These are phyloP conservation scores for Gymnogyps californianus DNA, from an alignment of 2,113 vertebrate species.

Conservation along the genomic window DNA sequence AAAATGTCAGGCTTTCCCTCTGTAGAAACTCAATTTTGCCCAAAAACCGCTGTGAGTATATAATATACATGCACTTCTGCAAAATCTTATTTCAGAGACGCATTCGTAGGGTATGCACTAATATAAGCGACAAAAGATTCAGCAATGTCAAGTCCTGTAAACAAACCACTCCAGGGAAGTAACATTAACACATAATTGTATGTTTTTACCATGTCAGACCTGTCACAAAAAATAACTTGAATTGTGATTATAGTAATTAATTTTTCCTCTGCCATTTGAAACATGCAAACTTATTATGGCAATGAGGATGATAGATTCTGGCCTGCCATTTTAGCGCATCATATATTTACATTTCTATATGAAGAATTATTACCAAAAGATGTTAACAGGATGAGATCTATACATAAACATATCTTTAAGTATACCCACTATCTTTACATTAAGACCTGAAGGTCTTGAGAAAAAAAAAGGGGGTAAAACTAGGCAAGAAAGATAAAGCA, in stretches of 20 bases:
- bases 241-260: constrained; percentile 47
- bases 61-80: neutral
- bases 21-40: neutral
- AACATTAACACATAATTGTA: constrained; percentile 56
- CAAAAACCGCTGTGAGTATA: neutral
- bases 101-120: neutral
- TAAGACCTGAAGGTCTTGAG: neutral
- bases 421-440: neutral
- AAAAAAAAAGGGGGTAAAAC: neutral
- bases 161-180: constrained; percentile 35
- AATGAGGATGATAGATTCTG: constrained; percentile 13
- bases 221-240: constrained; percentile 35
- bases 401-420: neutral
- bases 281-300: constrained; percentile 26
- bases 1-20: neutral
- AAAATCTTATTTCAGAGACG: neutral
- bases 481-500: neutral
- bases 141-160: constrained; percentile 18
- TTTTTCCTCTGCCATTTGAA: constrained; percentile 46
- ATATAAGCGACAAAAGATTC: constrained; percentile 25
- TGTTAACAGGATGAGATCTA: neutral
- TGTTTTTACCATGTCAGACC: constrained; percentile 43
- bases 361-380: neutral
- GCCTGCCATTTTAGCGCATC: constrained; percentile 5
- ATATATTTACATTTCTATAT: neutral